These are phyloP conservation scores for Callipepla squamata DNA, from an alignment of 2,113 vertebrate genomes.

Conservation along the genomic window DNA sequence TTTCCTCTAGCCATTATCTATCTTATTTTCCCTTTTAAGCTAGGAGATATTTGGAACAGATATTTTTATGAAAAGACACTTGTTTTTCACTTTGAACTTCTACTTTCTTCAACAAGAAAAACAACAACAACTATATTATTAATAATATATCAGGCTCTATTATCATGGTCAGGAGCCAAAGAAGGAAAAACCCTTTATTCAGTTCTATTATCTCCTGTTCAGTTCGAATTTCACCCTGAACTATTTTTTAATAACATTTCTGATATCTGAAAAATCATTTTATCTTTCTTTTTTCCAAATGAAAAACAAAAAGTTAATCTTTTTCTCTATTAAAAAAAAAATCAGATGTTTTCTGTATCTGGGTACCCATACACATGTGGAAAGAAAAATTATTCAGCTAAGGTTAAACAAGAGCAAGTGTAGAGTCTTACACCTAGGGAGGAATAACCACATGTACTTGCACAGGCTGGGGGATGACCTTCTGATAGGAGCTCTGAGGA, in stretches of 20 bases:
- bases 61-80: not conserved
- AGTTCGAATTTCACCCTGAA: not conserved
- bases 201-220: not conserved
- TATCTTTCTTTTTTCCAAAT: not conserved
- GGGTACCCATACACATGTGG: accelerated
- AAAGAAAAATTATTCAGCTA: not conserved
- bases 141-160: not conserved
- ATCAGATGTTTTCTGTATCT: accelerated
- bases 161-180: not conserved
- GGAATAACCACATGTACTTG: no score
- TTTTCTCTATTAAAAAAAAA: not conserved
- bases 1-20: not conserved
- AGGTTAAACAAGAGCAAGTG: no score
- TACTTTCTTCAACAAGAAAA: not conserved
- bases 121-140: not conserved
- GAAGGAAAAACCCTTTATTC: not conserved
- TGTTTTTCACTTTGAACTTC: not conserved
- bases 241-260: not conserved
- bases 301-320: not conserved
- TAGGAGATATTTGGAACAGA: not conserved
- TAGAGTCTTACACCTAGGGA: no score
- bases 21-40: not conserved
- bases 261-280: not conserved
- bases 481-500: no score
- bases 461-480: no score